These are phyloP conservation scores for Amblyornis subalaris DNA, from an alignment of 2,113 vertebrate species.

Conservation along the genomic window DNA sequence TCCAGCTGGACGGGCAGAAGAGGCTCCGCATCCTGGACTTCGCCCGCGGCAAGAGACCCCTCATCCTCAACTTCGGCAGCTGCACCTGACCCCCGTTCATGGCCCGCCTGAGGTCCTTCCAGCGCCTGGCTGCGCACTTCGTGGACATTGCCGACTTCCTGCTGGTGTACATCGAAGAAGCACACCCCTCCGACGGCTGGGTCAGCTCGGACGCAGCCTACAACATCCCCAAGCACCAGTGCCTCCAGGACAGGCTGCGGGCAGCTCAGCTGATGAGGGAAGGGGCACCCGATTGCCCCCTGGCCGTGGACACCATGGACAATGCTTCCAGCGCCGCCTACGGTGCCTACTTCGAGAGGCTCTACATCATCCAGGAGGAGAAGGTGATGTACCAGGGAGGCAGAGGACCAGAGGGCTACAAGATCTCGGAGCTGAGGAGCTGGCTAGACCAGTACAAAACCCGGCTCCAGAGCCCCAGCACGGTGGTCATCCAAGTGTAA, in stretches of 20 bases:
- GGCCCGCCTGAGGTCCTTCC: slow-evolving; percentile 94
- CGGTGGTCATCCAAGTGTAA: slow-evolving; percentile 84
- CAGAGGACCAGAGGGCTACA: slow-evolving; percentile 93
- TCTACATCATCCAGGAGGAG: slow-evolving; percentile 89
- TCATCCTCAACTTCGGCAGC: slow-evolving; percentile 97
- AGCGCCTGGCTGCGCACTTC: slow-evolving; percentile 89
- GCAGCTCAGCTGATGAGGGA: slow-evolving; percentile 87
- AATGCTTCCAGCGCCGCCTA: slow-evolving; percentile 96
- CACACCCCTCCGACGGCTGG: slow-evolving; percentile 97
- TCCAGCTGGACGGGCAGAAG: slow-evolving; percentile 81
- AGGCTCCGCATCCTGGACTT: slow-evolving; percentile 86
- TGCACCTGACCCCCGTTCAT: slow-evolving; percentile 99
- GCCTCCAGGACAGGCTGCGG: slow-evolving; percentile 89
- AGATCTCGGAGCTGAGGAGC: slow-evolving; percentile 89
- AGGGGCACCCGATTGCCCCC: slow-evolving; percentile 80
- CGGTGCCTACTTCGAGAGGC: slow-evolving; percentile 97
- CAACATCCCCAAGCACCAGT: slow-evolving; percentile 92
- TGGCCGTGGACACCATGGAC: slow-evolving; percentile 96
- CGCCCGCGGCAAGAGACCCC: slow-evolving; percentile 84
- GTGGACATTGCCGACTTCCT: slow-evolving; percentile 93
- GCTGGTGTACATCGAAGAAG: slow-evolving; percentile 97
- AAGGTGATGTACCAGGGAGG: slow-evolving; percentile 93
- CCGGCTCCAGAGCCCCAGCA: slow-evolving; percentile 66
- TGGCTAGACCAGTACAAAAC: slow-evolving; percentile 90
- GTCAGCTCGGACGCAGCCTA: slow-evolving; percentile 94